Evolutionary conservation across 2,797 vertebrate species (phyloP).

Genomic region (Chaetophractus vellerosus): DNA sequence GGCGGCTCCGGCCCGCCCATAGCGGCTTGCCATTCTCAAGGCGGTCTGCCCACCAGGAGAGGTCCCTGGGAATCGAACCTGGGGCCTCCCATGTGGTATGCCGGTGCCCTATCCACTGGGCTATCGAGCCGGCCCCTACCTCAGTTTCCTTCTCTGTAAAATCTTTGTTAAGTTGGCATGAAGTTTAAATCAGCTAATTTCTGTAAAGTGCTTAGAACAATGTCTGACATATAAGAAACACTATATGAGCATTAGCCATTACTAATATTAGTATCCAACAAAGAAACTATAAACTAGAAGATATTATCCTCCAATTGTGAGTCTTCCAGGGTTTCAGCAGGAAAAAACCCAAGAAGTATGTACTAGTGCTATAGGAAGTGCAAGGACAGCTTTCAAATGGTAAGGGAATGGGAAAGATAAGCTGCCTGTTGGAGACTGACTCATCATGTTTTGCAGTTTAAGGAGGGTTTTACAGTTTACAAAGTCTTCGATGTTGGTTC

Average conservation of each 20-base stretch:
- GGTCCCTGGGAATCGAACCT: too few species aligned
- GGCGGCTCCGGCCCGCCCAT: too few species aligned
- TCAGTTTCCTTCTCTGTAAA: constrained; percentile 24
- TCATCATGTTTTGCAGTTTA: neutral
- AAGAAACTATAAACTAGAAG: neutral
- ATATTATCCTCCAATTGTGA: neutral
- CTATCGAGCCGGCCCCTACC: too few species aligned
- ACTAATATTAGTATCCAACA: neutral
- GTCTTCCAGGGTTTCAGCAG: neutral
- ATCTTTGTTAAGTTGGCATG: neutral
- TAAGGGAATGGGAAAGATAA: neutral
- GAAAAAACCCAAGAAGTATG: neutral
- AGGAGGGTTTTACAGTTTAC: neutral
- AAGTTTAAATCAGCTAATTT: constrained; percentile 53
- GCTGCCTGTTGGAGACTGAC: neutral
- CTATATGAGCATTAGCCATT: neutral
- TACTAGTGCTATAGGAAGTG: neutral
- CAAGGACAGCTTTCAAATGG: neutral
- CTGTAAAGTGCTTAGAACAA: neutral
- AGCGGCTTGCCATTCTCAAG: too few species aligned
- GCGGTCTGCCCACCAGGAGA: too few species aligned
- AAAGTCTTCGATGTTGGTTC: neutral
- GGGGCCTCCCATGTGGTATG: too few species aligned
- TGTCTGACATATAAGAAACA: neutral
- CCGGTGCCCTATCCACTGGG: too few species aligned